Evolutionary conservation across 2,797 vertebrate genomes (phyloP), one percentile per base, ranked within the genome.

Genomic region (Melanotaenia nigrans): DNA sequence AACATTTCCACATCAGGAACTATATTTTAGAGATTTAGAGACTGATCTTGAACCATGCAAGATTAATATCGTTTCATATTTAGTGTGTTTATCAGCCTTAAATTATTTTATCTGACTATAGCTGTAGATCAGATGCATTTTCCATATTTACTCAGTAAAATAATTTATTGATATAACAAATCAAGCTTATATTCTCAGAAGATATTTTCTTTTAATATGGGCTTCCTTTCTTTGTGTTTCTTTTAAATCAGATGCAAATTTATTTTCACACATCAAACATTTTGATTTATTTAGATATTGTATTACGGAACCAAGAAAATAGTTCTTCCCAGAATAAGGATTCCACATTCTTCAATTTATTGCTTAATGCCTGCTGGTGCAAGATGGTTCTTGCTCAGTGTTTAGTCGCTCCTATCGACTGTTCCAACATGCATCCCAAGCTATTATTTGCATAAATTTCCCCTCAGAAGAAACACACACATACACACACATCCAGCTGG

Each of bases 381-480:
- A 89, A 79, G 87, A 90, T 79, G 67, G 74, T 82, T 89, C 69
- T 65, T 51, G 53, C 77, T 85, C 62, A 72, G 71, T 33, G 71
- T 73, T 86, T 58, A 78, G 82, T 89, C 90, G 79, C 77, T 77
- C 54, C 22, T 86, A 75, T 89, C 42, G 35, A 81, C 73, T 81
- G 78, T 84, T 90, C 83, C 79, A 79, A 65, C 77, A 91, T 89
- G 90, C 84, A 85, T 89, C 83, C 72, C 85, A 86, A 88, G 82
- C 81, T 83, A 78, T 90, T 87, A 85, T 90, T 91, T 91, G 81
- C 85, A 88, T 87, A 87, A 78, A 85, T 84, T 65, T 80, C 80
- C 77, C 72, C 75, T 79, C 67, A 61, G 79, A 90, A 73, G 77
- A 81, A 79, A 87, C 87, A 82, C 73, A 90, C 40, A 45, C 40